A percentile compares a stretch with the other conserved stretches of the same genome.
These are phyloP conservation scores for Acrocephalus kingi DNA, from an alignment of 2,113 vertebrate species.

Conservation along the genomic window DNA sequence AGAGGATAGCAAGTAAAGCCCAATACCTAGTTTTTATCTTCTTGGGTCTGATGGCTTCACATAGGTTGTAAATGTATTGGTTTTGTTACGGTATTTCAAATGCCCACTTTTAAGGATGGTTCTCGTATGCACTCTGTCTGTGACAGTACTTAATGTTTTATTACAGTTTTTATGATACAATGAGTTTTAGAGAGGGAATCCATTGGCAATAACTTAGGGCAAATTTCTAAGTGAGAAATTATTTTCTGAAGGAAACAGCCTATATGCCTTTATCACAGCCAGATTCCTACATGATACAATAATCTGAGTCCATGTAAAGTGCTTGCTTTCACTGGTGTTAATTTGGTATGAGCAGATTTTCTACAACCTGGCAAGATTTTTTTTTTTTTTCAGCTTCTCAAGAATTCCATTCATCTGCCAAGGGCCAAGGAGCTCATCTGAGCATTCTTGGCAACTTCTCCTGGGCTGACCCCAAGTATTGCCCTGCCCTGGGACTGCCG, in stretches of 20 bases:
- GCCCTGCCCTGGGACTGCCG: not conserved
- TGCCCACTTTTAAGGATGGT: not conserved
- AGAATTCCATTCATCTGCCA: not conserved
- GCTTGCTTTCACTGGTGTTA: not conserved
- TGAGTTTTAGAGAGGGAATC: not conserved
- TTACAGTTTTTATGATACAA: not conserved
- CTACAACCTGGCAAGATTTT: not conserved
- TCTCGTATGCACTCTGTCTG: not conserved
- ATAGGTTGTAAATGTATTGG: not conserved
- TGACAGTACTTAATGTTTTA: conserved; percentile 12
- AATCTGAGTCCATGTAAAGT: not conserved
- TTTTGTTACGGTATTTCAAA: not conserved
- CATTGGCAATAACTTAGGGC: not conserved
- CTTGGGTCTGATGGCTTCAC: not conserved
- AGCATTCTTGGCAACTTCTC: not conserved
- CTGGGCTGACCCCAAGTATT: not conserved
- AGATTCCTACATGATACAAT: not conserved
- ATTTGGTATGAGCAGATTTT: not conserved
- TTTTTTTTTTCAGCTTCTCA: not conserved
- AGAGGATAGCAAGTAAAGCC: not conserved
- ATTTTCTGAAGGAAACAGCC: not conserved
- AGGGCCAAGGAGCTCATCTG: not conserved
- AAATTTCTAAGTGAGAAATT: not conserved
- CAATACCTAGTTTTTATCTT: not conserved
- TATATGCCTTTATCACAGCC: not conserved